A percentile compares a stretch with the other conserved stretches of the same genome.
Conservation (phyloP, 2,113 vertebrate genomes). For the Neotoma lepida region DNA sequence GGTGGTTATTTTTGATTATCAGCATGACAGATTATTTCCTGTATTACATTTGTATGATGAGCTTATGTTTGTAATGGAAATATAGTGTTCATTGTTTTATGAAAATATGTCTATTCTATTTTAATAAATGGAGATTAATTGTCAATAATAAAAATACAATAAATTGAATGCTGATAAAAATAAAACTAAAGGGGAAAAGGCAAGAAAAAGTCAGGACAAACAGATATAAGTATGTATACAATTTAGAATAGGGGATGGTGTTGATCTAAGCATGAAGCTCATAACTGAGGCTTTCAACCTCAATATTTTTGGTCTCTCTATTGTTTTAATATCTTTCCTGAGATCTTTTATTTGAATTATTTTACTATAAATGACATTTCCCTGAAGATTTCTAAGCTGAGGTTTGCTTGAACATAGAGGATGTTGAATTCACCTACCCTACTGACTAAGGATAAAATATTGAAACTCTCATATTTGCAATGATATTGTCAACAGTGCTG, state of each 20-base stretch:
- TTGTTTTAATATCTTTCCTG: neutral
- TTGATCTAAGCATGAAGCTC: neutral
- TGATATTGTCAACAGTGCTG: constrained; percentile 57
- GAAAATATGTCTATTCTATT: neutral
- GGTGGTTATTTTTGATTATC: neutral
- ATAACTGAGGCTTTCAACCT: neutral
- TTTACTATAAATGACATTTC: constrained; percentile 34
- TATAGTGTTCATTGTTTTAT: neutral
- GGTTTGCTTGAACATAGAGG: constrained; percentile 53
- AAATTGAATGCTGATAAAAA: neutral
- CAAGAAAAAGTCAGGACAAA: neutral
- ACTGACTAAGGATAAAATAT: constrained; percentile 61
- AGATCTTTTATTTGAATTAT: constrained; percentile 29
- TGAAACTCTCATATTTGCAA: constrained; percentile 57
- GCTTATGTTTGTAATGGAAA: neutral
- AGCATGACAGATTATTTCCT: neutral
- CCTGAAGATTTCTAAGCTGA: constrained; percentile 38
- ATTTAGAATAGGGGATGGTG: constrained; percentile 15
- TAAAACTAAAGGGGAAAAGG: neutral
- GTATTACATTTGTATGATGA: neutral
- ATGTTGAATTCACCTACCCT: constrained; percentile 18
- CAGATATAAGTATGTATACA: neutral
- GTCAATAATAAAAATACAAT: neutral
- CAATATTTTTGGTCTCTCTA: neutral
- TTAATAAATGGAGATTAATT: constrained; percentile 13